Base-by-base conservation (phyloP, 2,888 invertebrate genomes). In the Tinea pellionella region DNA sequence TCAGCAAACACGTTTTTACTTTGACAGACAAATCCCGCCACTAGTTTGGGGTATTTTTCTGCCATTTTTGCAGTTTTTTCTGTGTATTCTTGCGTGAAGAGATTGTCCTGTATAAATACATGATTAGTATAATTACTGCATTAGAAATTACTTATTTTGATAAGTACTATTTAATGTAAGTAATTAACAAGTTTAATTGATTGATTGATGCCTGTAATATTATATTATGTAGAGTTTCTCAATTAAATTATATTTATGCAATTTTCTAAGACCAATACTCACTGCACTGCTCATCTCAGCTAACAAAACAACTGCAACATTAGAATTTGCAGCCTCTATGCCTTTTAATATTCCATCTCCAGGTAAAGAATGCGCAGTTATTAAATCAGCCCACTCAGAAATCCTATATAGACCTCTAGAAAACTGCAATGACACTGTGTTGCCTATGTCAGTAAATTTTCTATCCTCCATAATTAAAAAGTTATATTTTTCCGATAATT, bases 391-490 rank as follows among this genome's bases (percentile, higher is more conserved):
- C 98, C 99, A 99, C 30, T 91, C 89, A 0, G 90, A 89, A 62
- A 98, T 93, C 70, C 90, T 90, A 68, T 92, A 93, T 11, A 93
- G 62, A 0, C 97, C 97, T 63, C 91, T 90, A 0, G 87, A 84
- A 73, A 94, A 95, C 72, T 99, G 99, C 63, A 93, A 80, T 0
- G 92, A 88, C 0, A 96, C 96, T 0, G 97, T 98, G 74, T 96
- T 93, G 0, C 99, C 99, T 72, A 98, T 99, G 81, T 99, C 99
- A 2, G 95, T 95, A 87, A 95, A 98, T 80, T 99, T 99, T 67
- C 98, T 90, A 74, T 99, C 99, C 82, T 99, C 99, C 89, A 99
- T 92, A 37, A 99, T 88, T 9, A 99, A 73, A 74, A 99, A 99
- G 65, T 96, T 92, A 68, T 94, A 92, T 68, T 91, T 90, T 15